Evolutionary conservation across 2,888 invertebrate genomes (phyloP).

Genomic region (Pemphredon lugubris): DNA sequence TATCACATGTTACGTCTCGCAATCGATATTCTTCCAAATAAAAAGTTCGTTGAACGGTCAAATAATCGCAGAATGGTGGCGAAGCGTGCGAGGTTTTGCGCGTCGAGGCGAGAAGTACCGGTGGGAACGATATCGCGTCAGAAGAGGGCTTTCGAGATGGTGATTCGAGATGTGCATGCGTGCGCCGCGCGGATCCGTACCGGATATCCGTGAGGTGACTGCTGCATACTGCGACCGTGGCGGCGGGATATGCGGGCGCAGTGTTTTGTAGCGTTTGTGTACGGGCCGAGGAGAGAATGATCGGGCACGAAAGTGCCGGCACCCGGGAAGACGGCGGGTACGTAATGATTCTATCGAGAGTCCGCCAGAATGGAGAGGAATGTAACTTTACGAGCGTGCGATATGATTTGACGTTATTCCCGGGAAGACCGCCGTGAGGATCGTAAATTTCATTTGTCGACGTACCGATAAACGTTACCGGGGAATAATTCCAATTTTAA

Average conservation of each 20-base stretch:
- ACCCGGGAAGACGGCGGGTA: conserved; percentile 1
- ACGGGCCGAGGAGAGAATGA: neutral
- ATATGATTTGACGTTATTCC: conserved; percentile 43
- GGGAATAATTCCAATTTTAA: too few relatives aligned
- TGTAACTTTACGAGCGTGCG: conserved; percentile 42
- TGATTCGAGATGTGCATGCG: conserved; percentile 50
- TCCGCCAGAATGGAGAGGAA: conserved; percentile 12
- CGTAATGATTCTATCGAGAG: conserved; percentile 18
- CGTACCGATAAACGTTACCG: conserved; percentile 45
- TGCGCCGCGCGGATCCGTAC: conserved; percentile 63
- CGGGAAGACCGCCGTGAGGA: conserved; percentile 8
- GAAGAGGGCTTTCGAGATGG: conserved; percentile 31
- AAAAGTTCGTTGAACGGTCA: too few relatives aligned
- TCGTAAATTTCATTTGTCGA: conserved; percentile 28
- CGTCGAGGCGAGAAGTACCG: conserved; percentile 7
- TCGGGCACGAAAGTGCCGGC: conserved; percentile 5
- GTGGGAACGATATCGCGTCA: conserved; percentile 5
- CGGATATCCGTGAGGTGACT: conserved; percentile 78
- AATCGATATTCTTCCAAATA: too few relatives aligned
- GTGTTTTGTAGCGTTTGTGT: conserved; percentile 50
- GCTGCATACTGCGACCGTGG: conserved; percentile 30
- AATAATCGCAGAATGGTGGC: too few relatives aligned
- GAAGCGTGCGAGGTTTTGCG: too few relatives aligned
- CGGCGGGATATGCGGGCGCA: conserved; percentile 73
- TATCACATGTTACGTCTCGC: too few relatives aligned